Evolutionary conservation across 2,888 invertebrate genomes (phyloP), one percentile per base, ranked within the genome.

Genomic region (Epinotia brunnichana): DNA sequence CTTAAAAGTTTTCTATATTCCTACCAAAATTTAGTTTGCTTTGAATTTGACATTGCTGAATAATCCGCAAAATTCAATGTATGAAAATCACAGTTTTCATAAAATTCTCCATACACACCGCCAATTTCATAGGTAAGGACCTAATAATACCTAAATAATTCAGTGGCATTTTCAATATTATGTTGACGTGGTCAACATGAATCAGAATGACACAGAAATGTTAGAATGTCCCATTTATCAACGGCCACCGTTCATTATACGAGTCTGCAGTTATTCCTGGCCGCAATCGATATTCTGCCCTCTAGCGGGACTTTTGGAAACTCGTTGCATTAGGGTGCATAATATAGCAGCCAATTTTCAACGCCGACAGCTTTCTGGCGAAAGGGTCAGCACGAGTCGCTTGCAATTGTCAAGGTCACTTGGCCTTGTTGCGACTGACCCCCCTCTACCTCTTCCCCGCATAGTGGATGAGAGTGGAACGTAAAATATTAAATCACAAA

Each of bases 281-380:
- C 48, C 48, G 3, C 48, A 48, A 51, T 62, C 62, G 48, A 62
- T 62, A 62, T 5, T 62, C 48, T 48, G 62, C 62, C 62, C 62
- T 62, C 62, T 29, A 17, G 48, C 62, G 29, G n/a, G 29, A 17
- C 10, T 29, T 62, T 48, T 48, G 11, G 29, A 29, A 29, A 60
- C 35, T 35, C 41, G 24, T 29, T 29, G 44, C 44, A 61, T 61
- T 24, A 29, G 62, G 62, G 62, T 62, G 62, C 44, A 62, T 62
- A 62, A 11, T 62, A 62, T 15, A 62, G 48, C 10, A 17, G n/a
- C n/a, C 48, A 62, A 48, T 62, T 48, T 62, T 48, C 29, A 48
- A 62, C 48, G 24, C 48, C 9, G 24, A 11, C 48, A 13, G 24
- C 29, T 17, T n/a, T 48, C n/a, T 62, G n/a, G 48, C 48, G 48